Evolutionary conservation across 2,797 vertebrate genomes (phyloP).

Genomic region (Myotis vivesi): DNA sequence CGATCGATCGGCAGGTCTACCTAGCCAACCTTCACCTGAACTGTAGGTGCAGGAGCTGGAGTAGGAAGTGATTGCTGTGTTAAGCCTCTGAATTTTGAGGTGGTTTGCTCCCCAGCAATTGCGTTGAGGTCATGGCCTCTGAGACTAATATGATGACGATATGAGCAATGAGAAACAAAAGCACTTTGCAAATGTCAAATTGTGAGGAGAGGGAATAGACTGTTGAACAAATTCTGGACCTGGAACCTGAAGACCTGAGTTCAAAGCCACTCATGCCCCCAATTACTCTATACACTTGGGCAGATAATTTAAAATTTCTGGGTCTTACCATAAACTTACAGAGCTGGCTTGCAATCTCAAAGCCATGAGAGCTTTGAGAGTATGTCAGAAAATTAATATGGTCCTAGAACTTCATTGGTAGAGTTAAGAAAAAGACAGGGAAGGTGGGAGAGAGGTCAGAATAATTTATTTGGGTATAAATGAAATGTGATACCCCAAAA

Average conservation of each 20-base stretch:
- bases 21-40: not conserved
- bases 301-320: not conserved
- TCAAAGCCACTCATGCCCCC: not conserved
- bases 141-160: not conserved
- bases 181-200: not conserved
- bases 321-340: not conserved
- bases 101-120: not conserved
- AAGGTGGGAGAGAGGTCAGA: not conserved
- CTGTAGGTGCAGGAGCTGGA: not conserved
- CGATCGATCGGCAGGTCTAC: not conserved
- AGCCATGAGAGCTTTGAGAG: not conserved
- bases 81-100: slow-evolving; percentile 33
- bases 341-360: not conserved
- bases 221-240: not conserved
- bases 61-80: not conserved
- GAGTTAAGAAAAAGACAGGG: not conserved
- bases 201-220: not conserved
- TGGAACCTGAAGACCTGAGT: not conserved
- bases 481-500: not conserved
- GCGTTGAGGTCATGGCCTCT: not conserved
- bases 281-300: not conserved
- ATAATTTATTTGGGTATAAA: not conserved
- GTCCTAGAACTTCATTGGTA: not conserved
- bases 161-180: not conserved
- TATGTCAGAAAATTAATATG: not conserved